These are phyloP conservation scores for Stratiolaelaps scimitus DNA, from an alignment of 1,140 invertebrate species.

Conservation along the genomic window DNA sequence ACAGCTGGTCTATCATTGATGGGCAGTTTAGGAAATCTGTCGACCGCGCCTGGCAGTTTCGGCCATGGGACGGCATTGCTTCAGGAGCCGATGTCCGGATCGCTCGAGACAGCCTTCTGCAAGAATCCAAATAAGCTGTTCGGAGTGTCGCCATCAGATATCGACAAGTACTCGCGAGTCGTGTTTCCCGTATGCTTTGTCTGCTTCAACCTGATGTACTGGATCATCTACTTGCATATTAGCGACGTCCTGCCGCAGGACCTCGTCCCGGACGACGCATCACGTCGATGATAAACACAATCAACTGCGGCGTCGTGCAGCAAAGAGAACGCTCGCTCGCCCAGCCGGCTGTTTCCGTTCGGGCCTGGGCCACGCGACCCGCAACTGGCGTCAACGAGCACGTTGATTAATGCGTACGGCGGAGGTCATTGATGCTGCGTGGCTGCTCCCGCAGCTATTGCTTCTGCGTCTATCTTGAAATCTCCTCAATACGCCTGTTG, in stretches of 20 bases:
- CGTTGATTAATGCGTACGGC: too few relatives aligned
- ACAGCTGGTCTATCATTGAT: constrained; percentile 1
- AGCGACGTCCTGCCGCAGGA: constrained; percentile 84
- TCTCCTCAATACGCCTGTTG: too few relatives aligned
- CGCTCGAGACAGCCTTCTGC: constrained; percentile 41
- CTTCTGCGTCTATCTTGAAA: too few relatives aligned
- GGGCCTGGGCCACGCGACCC: too few relatives aligned
- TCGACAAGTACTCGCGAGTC: constrained; percentile 90
- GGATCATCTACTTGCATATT: constrained; percentile 91
- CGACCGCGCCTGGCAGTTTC: too few relatives aligned
- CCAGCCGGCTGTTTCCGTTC: too few relatives aligned
- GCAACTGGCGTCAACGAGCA: too few relatives aligned
- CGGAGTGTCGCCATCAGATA: constrained; percentile 80
- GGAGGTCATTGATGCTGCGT: too few relatives aligned
- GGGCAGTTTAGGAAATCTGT: not conserved
- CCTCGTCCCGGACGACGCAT: constrained; percentile 49
- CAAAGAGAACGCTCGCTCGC: too few relatives aligned
- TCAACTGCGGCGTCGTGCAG: too few relatives aligned
- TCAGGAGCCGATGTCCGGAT: not conserved
- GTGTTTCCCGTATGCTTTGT: constrained; percentile 92
- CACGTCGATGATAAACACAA: constrained; percentile 3
- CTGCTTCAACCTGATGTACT: constrained; percentile 95
- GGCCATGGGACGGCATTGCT: too few relatives aligned
- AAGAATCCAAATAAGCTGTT: constrained; percentile 73
- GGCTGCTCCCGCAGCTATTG: too few relatives aligned